Percentiles rank a stretch among this genome's conserved stretches.
These are phyloP conservation scores for Tangara arthus DNA, from an alignment of 2,797 vertebrate genomes.

Conservation along the genomic window DNA sequence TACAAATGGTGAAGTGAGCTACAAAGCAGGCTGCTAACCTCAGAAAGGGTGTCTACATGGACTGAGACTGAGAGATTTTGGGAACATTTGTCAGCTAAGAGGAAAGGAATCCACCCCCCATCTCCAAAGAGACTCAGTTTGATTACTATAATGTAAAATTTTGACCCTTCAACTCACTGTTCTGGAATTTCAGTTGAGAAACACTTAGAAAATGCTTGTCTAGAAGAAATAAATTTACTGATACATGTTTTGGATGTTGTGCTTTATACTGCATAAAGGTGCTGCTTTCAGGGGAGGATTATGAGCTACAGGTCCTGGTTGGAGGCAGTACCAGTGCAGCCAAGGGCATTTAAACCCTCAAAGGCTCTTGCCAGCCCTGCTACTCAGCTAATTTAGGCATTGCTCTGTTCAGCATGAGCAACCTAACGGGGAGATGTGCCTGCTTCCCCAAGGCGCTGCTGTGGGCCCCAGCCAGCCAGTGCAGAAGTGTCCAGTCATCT, in stretches of 20 bases:
- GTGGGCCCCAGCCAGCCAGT: background rate
- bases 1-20: background rate
- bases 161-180: background rate
- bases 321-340: background rate
- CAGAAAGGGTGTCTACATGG: background rate
- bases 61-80: background rate
- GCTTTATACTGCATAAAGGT: background rate
- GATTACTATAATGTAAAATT: background rate
- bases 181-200: background rate
- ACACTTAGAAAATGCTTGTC: background rate
- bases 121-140: background rate
- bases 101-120: background rate
- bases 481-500: background rate
- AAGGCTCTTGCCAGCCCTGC: background rate
- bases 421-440: background rate
- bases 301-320: background rate
- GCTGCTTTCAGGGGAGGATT: background rate
- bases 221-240: background rate
- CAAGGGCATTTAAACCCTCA: background rate
- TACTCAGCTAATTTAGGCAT: background rate
- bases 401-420: background rate
- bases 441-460: background rate
- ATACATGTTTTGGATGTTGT: background rate
- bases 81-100: background rate
- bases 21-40: background rate